Base-by-base conservation (phyloP, 2,888 invertebrate species). In the Autographa gamma region DNA sequence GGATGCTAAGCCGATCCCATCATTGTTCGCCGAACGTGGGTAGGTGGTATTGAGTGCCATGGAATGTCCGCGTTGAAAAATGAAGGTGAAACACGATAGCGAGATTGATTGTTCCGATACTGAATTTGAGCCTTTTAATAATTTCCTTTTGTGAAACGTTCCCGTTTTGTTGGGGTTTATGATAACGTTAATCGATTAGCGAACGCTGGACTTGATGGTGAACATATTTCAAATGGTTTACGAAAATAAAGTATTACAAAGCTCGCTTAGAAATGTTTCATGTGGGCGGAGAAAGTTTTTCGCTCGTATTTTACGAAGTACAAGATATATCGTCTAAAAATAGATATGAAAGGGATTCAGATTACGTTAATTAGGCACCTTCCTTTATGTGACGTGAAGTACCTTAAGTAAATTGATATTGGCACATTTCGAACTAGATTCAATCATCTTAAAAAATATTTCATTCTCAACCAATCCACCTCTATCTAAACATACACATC, bases 1-100 rank as follows among this genome's bases (percentile, higher is more conserved):
- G 83, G 80, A 83, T 83, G 86, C 19, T 25, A 77, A 70, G 88
- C 89, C 91, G 83, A 89, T 88, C 90, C 90, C 89, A 88, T 89
- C 83, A 91, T 91, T 91, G 89, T 91, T 84, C 67, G 65, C 54
- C 56, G 60, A 75, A 73, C 67, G 82, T 84, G 81, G 79, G 82
- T 71, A 76, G 70, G 76, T 63, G 75, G 60, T 63, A 70, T 82
- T 75, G 76, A 82, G 71, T 65, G 79, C 72, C 64, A 48, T 56
- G 71, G 81, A 69, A 74, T 74, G 81, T 73, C 65, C 73, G 69
- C 67, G 66, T 77, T 82, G 82, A 82, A 83, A 82, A 82, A 82
- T 82, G 82, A 82, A 81, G 73, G 64, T 71, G 68, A 77, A 82
- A 81, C 82, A 82, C 82, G 82, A 83, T 77, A 79, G 61, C 58